Evolutionary conservation across 1,140 invertebrate genomes (phyloP), one percentile per base, ranked within the genome.

Genomic region (Procambarus virginalis): DNA sequence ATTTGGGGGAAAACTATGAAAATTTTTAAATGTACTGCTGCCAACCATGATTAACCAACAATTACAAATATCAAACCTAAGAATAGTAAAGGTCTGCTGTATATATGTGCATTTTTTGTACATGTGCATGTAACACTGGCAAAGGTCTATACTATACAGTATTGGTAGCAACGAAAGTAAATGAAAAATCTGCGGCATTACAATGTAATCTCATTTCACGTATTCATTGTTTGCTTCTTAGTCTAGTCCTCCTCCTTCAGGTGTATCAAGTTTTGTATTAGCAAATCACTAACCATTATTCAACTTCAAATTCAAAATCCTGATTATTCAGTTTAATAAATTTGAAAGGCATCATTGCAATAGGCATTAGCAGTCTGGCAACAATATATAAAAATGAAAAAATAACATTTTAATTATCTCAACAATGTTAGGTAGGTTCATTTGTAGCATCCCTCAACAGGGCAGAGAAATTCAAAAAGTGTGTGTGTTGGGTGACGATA

Each of bases 381-480:
- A 60, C 79, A 81, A 81, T 81, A 55, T 81, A 81, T 81, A 81
- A 81, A 81, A 81, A 81, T 81, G 49, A 60, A 81, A 81, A 81
- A 81, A 81, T 81, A 81, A 81, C 58, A 22, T 58, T 81, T 34
- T 81, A 81, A 81, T 81, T 60, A 81, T 81, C 58, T 81, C 79
- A 81, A 81, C 79, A 81, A 81, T 81, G 55, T 81, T 81, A 81
- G 79, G 79, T 81, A 81, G 79, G 60, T 64, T 81, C 22, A n/a
- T 81, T 81, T 81, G 79, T 81, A 81, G 79, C 79, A 81, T 60
- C 49, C 79, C 49, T 81, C 22, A 80, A 55, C n/a, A 55, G 79
- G 79, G 58, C 20, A 58, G 58, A 55, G 58, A 55, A 81, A 58
- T 49, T 81, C 49, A 81, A 81, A 81, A 45, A 14, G 22, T 58